A percentile compares a stretch with the other conserved stretches of the same genome.
These are phyloP conservation scores for Ruditapes philippinarum DNA, from an alignment of 1,140 invertebrate genomes.

Conservation along the genomic window DNA sequence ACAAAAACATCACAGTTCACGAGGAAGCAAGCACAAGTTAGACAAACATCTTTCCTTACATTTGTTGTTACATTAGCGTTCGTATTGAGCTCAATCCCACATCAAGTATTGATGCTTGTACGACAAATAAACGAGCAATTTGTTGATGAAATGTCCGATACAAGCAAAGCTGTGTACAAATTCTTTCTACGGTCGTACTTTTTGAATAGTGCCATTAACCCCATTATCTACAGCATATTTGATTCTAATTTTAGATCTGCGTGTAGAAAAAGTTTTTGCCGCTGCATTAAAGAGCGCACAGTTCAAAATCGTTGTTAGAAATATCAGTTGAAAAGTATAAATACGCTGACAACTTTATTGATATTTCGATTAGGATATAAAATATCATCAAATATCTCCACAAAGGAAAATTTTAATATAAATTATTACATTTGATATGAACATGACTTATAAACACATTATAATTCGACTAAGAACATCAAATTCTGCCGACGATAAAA, in stretches of 20 bases:
- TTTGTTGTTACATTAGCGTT: constrained; percentile 51
- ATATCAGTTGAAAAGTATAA: too few relatives aligned
- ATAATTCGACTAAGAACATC: too few relatives aligned
- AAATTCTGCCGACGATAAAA: too few relatives aligned
- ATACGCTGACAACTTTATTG: too few relatives aligned
- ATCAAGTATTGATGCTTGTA: constrained; percentile 42
- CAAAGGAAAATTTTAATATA: too few relatives aligned
- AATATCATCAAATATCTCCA: too few relatives aligned
- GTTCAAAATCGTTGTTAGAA: too few relatives aligned
- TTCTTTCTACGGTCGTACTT: constrained; percentile 51
- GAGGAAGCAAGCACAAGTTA: constrained; percentile 33
- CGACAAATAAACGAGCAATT: background rate
- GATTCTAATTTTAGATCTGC: constrained; percentile 40
- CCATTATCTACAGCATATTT: constrained; percentile 51
- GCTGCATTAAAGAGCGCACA: too few relatives aligned
- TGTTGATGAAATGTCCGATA: constrained; percentile 26
- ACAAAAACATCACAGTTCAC: constrained; percentile 25
- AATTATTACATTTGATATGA: too few relatives aligned
- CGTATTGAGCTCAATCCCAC: constrained; percentile 44
- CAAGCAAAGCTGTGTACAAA: constrained; percentile 15
- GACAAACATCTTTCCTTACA: constrained; percentile 53
- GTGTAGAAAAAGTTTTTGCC: background rate
- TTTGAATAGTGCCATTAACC: constrained; percentile 56
- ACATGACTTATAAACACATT: too few relatives aligned
- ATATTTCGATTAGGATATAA: too few relatives aligned